Evolutionary conservation across 1,140 invertebrate genomes (phyloP), one percentile per base, ranked within the genome.

Genomic region (Pseudomyrmex flavicornis): DNA sequence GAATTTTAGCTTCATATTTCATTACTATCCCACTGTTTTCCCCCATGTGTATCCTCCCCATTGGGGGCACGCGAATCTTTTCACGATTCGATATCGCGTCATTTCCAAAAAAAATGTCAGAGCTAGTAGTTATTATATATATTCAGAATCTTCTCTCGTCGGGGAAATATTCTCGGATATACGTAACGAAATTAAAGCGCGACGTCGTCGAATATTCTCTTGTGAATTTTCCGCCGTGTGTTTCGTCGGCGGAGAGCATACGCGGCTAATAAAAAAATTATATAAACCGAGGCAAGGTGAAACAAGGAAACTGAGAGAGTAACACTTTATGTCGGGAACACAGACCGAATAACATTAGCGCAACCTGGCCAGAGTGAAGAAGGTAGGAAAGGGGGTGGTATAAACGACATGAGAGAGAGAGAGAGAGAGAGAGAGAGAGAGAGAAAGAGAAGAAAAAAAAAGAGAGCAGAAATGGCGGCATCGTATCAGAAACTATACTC

Each of bases 201-300:
- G 44, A 70, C 52, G 15, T 79, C 52, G 63, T 48, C 65, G 44
- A 58, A 70, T 79, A 70, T 79, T 58, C 22, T 80, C 54, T 20
- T 44, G 20, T 20, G 44, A 80, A 80, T 80, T 80, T 80, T 72
- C 66, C 76, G 66, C 44, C 13, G 65, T 44, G 22, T 59, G 54
- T 72, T 72, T 70, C 56, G 66, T 58, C 76, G 65, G n/a, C 65
- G 50, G 26, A 58, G 35, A 35, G 35, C 35, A 17, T 65, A 50
- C 50, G 59, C 66, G 76, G 76, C 54, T 54, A 26, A 80, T 80
- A 80, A 80, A 80, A 59, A 80, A 80, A 80, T 80, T 80, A 80
- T 72, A 72, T 80, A 80, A 80, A 70, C 66, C 15, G 52, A 35
- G 76, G 52, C 5, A n/a, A 48, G 54, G 10, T 48, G 52, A 79